Base-by-base conservation (phyloP, 2,888 invertebrate genomes). In the Amphipoea oculea region DNA sequence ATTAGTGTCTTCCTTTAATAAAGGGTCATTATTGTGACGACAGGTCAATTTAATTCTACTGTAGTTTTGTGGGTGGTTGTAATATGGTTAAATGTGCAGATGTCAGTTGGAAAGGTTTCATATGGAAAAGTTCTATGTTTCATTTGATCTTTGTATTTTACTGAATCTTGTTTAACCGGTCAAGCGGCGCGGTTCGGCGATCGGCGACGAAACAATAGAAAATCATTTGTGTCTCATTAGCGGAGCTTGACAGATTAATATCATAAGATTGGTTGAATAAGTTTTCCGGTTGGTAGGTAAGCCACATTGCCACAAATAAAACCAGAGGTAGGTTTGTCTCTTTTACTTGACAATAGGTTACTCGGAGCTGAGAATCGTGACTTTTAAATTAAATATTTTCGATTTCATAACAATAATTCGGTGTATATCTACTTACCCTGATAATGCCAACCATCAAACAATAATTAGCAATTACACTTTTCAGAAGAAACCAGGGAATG, bases 41-140 rank as follows among this genome's bases (percentile, higher is more conserved):
- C 23, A 77, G 69, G 86, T 77, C 73, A 86, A 76, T 77, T 80
- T 79, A 83, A 79, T 77, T 80, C 6, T 51, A 66, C 63, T 83
- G 60, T 77, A 72, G 40, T 69, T 76, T 54, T 68, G 63, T 71
- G 70, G 17, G 40, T 54, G 42, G 29, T 51, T 62, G 57, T 67
- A 51, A 29, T 70, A 78, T 62, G 40, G 17, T 45, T 62, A 42
- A 12, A 54, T 51, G 29, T 72, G n/a, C 23, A 17, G 70, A 57
- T 20, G 23, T 66, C 40, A 29, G 17, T 54, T 7, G 20, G 6
- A 71, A 40, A 40, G 9, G 6, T 65, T 36, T 29, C 4, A n/a
- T 68, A 11, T 11, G 45, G 48, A 1, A 6, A 20, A 40, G 36
- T 63, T 51, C 12, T 57, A 68, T 74, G 23, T 45, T 40, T 45